Base-by-base conservation (phyloP, 2,797 vertebrate genomes). In the Euphonia xanthogaster region DNA sequence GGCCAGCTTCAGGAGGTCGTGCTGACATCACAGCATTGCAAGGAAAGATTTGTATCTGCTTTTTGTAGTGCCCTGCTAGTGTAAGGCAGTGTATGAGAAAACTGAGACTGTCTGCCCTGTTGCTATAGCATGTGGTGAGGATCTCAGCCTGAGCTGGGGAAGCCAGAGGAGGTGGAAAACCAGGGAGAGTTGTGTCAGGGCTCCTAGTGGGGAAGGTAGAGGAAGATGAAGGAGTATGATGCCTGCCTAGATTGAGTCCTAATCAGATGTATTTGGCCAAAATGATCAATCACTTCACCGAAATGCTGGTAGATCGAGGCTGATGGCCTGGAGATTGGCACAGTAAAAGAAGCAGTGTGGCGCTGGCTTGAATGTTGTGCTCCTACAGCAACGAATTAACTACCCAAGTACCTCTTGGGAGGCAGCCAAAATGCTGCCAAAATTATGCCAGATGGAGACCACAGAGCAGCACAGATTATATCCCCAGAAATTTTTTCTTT, bases 371-470 rank as follows among this genome's bases (percentile, higher is more conserved):
- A 71, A 33, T 16, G 12, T 35, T 71, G 33, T 80, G 18, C 45
- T 85, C 13, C 30, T 50, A 15, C 7, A 70, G n/a, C 63, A 66
- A 18, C 2, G 5, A 63, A 62, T 44, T 51, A 78, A 19, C 55
- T 47, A 31, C 37, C 35, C 1, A 3, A 73, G 19, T 66, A 67
- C 54, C 48, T 73, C 27, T 16, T 71, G 60, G 42, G 57, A 86
- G 61, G 30, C 45, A 77, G n/a, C 24, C 78, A 91, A 67, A 89
- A 78, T 37, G 35, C 80, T 84, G 58, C 62, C 28, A 40, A 78
- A 88, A 50, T 81, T 72, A 47, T 54, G 51, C 23, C 78, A 72
- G 78, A n/a, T 72, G 35, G 39, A 83, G 24, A 82, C 25, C 53
- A 80, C 20, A 71, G 74, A 67, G 14, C 24, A 65, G 14, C 14